These are phyloP conservation scores for Scortum barcoo DNA, from an alignment of 2,113 vertebrate species.

Conservation along the genomic window DNA sequence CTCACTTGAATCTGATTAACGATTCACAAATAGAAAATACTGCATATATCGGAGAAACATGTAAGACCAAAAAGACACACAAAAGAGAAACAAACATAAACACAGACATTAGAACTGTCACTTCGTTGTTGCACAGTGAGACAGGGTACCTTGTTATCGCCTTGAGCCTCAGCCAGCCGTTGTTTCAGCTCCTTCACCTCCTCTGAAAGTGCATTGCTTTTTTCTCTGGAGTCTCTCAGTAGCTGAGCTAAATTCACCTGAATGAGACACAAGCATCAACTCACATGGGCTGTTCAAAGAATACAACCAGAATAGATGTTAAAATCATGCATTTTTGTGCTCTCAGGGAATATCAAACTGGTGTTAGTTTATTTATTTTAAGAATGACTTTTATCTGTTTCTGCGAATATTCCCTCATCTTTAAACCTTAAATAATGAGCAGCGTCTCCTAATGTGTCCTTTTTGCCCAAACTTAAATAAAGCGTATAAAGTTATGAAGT, in stretches of 20 bases:
- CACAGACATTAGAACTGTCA: not conserved
- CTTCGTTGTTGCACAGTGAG: not conserved
- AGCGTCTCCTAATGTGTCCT: not conserved
- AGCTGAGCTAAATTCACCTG: slow-evolving; percentile 96
- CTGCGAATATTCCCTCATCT: not conserved
- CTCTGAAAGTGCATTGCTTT: slow-evolving; percentile 89
- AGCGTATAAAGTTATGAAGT: not conserved
- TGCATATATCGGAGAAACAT: not conserved
- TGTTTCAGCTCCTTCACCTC: slow-evolving; percentile 96
- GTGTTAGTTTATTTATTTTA: too few species aligned
- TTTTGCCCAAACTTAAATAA: not conserved
- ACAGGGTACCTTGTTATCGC: slow-evolving; percentile 94
- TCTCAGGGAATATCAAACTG: too few species aligned
- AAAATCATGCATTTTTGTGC: too few species aligned
- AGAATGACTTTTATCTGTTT: too few species aligned
- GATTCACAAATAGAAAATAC: not conserved
- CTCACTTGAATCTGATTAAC: not conserved
- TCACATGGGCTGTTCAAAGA: not conserved
- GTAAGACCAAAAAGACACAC: not conserved
- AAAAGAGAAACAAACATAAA: not conserved
- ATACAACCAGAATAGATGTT: not conserved
- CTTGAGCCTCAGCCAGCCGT: slow-evolving; percentile 92
- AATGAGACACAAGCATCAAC: not conserved
- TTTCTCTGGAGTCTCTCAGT: slow-evolving; percentile 91
- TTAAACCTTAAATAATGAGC: not conserved